Evolutionary conservation across 2,797 vertebrate genomes (phyloP), one percentile per base, ranked within the genome.

Genomic region (Rachycentron canadum): DNA sequence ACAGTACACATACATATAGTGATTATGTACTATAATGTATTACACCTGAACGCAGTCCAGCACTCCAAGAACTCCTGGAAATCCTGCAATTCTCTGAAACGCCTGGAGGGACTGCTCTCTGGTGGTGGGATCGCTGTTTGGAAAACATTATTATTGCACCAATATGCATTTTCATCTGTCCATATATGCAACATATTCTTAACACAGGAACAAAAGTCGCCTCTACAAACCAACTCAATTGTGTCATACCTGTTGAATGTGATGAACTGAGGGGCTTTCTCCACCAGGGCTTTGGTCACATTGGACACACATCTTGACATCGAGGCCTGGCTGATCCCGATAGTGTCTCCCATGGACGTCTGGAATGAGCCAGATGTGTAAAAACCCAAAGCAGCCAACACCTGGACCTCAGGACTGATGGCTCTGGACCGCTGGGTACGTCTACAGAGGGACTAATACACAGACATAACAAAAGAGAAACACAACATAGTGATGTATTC

Each of bases 221-320:
- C 38, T 13, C 38, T 43, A 14, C 5, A 7, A 16, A 43, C 41
- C 5, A 28, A 17, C 5, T 52, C 11, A 52, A 26, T 10, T 8
- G 36, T 1, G 2, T 52, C 12, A 16, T 55, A 92, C 93, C 78
- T 86, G 76, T 73, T 85, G 50, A 94, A 92, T 0, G 73, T 82
- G 68, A 99, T 98, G 71, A 98, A 98, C 87, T 97, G 96, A 0
- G 96, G 86, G 6, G 96, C 96, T 87, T 97, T 97, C 89, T 98
- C 97, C 77, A 98, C 97, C 81, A 99, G 86, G 0, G 97, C 98
- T 84, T 95, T 97, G 0, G 98, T 99, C 79, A 99, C 98, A 1
- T 98, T 97, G 62, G 97, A 95, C 79, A 99, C 98, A 19, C 98
- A 99, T 74, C 98, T 96, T 23, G 98, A 99, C 97, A 99, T 99